phyloP scores from a whole-genome alignment of 2,797 vertebrate genomes.

The Gallinago solitaria region DNA sequence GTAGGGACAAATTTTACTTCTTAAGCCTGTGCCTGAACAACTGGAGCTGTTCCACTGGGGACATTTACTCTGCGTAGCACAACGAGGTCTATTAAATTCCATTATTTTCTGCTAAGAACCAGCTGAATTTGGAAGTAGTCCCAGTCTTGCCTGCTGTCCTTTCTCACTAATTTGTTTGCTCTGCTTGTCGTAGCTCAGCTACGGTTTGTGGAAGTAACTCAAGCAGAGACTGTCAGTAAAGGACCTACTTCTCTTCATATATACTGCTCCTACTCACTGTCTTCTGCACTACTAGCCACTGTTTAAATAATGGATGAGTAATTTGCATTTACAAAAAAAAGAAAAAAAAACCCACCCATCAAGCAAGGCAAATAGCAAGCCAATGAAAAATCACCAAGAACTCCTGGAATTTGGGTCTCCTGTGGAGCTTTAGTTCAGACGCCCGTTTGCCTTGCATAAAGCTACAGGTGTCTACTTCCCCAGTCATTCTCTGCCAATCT shows the following conservation, averaged over 20 bases:
- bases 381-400: neutral
- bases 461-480: neutral
- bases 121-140: neutral
- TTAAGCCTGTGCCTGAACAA: neutral
- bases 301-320: neutral
- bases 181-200: neutral
- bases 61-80: neutral
- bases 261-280: neutral
- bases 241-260: neutral
- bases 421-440: neutral
- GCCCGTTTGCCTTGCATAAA: neutral
- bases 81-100: neutral
- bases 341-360: neutral
- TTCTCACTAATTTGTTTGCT: neutral
- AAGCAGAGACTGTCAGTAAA: neutral
- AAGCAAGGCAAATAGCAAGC: neutral
- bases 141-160: neutral
- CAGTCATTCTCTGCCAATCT: neutral
- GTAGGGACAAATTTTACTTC: neutral
- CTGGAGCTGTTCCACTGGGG: neutral
- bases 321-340: rapidly evolving
- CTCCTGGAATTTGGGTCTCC: neutral
- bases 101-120: neutral
- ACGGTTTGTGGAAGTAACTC: neutral
- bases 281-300: neutral